phyloP scores from a whole-genome alignment of 2,888 invertebrate genomes.

The Arctia plantaginis region DNA sequence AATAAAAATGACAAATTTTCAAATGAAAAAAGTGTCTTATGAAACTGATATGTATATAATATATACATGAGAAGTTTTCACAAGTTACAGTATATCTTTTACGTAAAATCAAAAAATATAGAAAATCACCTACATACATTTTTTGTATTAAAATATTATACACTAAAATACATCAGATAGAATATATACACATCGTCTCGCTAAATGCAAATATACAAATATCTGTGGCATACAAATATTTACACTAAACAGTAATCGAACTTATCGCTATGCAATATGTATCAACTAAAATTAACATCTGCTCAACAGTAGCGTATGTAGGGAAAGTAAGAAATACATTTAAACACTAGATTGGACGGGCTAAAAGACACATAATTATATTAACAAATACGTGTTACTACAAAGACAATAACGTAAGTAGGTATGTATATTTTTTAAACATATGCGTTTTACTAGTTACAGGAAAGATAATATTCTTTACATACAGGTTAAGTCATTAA shows the following conservation, averaged over 20 bases:
- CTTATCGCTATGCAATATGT: not conserved
- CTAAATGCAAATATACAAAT: not conserved
- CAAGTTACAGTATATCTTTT: too few species aligned
- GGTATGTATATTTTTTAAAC: not conserved
- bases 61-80: too few species aligned
- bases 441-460: not conserved
- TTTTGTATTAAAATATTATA: too few species aligned
- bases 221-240: not conserved
- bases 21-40: not conserved
- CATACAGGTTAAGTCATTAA: not conserved
- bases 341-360: not conserved
- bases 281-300: not conserved
- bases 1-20: not conserved
- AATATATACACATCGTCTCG: not conserved
- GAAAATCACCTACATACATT: not conserved
- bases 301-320: not conserved
- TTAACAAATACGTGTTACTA: not conserved
- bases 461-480: not conserved
- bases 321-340: not conserved
- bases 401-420: not conserved
- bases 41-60: too few species aligned
- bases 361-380: too few species aligned
- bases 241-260: not conserved
- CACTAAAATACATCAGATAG: not conserved
- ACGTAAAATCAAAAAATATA: not conserved